A percentile compares a stretch with the other conserved stretches of the same genome.
Evolutionary conservation across 2,888 invertebrate genomes (phyloP).

Genomic region (Melitaea athalia): DNA sequence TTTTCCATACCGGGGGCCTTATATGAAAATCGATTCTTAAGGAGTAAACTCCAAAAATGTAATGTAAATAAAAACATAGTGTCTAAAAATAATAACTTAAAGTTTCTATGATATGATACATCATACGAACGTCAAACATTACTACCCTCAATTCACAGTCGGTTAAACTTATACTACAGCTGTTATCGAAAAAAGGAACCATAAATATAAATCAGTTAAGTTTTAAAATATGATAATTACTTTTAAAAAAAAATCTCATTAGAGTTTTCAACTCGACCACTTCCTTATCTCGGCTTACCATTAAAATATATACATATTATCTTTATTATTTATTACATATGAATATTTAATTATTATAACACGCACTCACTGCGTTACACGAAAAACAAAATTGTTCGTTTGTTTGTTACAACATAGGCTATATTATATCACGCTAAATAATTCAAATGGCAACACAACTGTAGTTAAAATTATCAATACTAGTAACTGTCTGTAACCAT

Average conservation of each 20-base stretch:
- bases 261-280: not conserved
- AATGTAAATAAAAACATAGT: too few relatives aligned
- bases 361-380: not conserved
- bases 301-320: not conserved
- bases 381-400: not conserved
- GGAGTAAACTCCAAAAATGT: too few relatives aligned
- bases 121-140: too few relatives aligned
- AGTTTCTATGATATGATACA: too few relatives aligned
- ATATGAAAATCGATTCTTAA: too few relatives aligned
- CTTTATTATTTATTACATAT: not conserved
- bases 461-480: too few relatives aligned
- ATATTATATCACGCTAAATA: too few relatives aligned
- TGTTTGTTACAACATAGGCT: not conserved
- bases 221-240: slow-evolving; percentile 6
- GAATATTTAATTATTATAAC: not conserved
- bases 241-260: not conserved
- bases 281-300: not conserved
- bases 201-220: not conserved
- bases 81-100: too few relatives aligned
- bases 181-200: not conserved
- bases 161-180: not conserved
- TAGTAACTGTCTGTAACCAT: too few relatives aligned
- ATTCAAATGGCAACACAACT: too few relatives aligned
- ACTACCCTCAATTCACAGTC: too few relatives aligned
- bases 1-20: too few relatives aligned